Evolutionary conservation across 2,113 vertebrate genomes (phyloP), one percentile per base, ranked within the genome.

Genomic region (Tetrao urogallus): DNA sequence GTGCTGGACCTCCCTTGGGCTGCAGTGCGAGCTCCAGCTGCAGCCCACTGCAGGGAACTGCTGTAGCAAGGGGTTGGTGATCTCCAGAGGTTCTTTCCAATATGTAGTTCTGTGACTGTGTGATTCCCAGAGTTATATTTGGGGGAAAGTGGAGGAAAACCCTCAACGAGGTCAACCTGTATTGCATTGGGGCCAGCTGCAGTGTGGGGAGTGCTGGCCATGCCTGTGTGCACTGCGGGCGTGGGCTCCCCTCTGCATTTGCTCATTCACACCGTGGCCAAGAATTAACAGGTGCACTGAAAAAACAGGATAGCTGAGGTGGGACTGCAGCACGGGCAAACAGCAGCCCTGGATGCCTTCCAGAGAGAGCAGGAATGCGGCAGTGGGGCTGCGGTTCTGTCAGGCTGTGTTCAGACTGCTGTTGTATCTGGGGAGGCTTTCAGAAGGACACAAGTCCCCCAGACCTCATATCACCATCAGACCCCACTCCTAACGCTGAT

Each of bases 181-280:
- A 64, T 0, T 60, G 42, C 2, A 0, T 0, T 21, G 2, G 2
- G 28, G 48, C 1, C 42, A 56, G 63, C 10, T 75, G 3, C 18
- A 58, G 11, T 20, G 38, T 54, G 22, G 1, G 0, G 58, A 54
- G 63, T 17, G 54, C 64, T n/a, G 67, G 5, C 48, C 0, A 2
- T 80, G 83, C 27, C 70, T 66, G 87, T 88, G 94, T 89, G 94
- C 72, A 22, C 79, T 89, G 79, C 0, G 65, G 94, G 82, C 0
- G 74, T 67, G 92, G 82, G 80, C 40, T 74, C 56, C 61, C 18
- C 45, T 77, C 67, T 79, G 24, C 3, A 0, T 52, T 86, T 11
- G 22, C 75, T 67, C 17, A 50, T 0, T 0, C 32, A 6, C 3
- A 2, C 38, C 4, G 0, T 3, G 0, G 10, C 86, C 82, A 56